Evolutionary conservation across 2,888 invertebrate species (phyloP).

Genomic region (Listrodromus nycthemerus): DNA sequence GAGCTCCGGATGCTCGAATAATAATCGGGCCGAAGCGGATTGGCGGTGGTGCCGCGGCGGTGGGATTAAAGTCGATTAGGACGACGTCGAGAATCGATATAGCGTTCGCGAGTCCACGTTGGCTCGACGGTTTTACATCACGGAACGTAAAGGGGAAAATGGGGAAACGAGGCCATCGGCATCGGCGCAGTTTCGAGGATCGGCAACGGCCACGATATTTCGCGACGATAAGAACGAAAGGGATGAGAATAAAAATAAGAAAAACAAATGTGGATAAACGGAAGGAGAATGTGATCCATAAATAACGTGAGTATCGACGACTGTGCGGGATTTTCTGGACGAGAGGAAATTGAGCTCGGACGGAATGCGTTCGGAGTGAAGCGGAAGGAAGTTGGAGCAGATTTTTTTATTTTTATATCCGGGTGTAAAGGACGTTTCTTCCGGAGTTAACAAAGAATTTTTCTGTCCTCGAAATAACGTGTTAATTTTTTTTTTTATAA

Average conservation of each 20-base stretch:
- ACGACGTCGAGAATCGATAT: constrained; percentile 46
- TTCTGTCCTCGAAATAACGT: too few species aligned
- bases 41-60: constrained; percentile 20
- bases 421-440: too few species aligned
- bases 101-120: not conserved
- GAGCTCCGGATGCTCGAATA: constrained; percentile 49
- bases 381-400: not conserved
- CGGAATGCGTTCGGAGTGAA: not conserved
- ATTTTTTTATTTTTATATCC: too few species aligned
- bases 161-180: constrained; percentile 14
- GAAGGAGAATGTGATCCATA: not conserved
- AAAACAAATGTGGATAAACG: not conserved
- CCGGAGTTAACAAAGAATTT: too few species aligned
- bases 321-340: not conserved
- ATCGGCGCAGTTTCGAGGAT: not conserved
- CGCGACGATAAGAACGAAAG: constrained; percentile 8
- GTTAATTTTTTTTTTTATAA: too few species aligned
- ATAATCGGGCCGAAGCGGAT: constrained; percentile 46
- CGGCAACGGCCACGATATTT: not conserved
- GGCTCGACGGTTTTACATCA: constrained; percentile 1
- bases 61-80: constrained; percentile 58
- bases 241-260: not conserved
- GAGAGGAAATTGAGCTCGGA: not conserved
- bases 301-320: not conserved
- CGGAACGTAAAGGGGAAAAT: constrained; percentile 1